Base-by-base conservation (phyloP, 2,797 vertebrate genomes). In the Gastrophryne carolinensis region DNA sequence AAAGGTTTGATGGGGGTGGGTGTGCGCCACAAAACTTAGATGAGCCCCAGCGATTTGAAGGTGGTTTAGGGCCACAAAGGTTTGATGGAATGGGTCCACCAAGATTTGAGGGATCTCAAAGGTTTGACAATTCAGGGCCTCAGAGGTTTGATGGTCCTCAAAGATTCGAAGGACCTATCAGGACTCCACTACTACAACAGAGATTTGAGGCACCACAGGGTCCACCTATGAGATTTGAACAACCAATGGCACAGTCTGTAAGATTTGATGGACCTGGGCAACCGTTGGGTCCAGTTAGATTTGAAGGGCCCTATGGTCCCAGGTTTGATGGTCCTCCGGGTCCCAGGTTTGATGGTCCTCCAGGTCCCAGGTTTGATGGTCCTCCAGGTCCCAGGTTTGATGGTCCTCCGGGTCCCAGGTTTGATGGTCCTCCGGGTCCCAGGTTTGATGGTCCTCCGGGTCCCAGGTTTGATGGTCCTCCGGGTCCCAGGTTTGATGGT, bases 181-280 rank as follows among this genome's bases (percentile, higher is more conserved):
- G 86, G 67, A 89, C 91, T 49, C 87, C 86, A 15, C 81, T 87
- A 56, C 75, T 86, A 24, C 75, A 81, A 2, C 93, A 93, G 69
- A 89, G 94, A 4, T 96, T 92, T 82, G 94, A 96, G 1, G 91
- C 87, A 26, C 87, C 92, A 0, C 90, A 92, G 47, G 90, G 89
- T 52, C 91, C 92, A n/a, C 86, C 87, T 72, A 84, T 93, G 65
- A 61, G 93, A 88, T 91, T 91, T 47, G 88, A 88, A 1, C 81
- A 81, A 2, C 85, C 87, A 0, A 61, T 72, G 52, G 86, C 86
- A 3, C 81, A 80, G 1, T 84, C 86, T 0, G 57, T 65, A 24
- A 89, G 92, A 76, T 91, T 89, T 66, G 89, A 88, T 17, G 92
- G 89, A 71, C 86, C 90, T 79, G 91, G 87, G 69, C 87, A 89